Conservation (phyloP, 2,797 vertebrate genomes). For the Enteromius paludinosus region DNA sequence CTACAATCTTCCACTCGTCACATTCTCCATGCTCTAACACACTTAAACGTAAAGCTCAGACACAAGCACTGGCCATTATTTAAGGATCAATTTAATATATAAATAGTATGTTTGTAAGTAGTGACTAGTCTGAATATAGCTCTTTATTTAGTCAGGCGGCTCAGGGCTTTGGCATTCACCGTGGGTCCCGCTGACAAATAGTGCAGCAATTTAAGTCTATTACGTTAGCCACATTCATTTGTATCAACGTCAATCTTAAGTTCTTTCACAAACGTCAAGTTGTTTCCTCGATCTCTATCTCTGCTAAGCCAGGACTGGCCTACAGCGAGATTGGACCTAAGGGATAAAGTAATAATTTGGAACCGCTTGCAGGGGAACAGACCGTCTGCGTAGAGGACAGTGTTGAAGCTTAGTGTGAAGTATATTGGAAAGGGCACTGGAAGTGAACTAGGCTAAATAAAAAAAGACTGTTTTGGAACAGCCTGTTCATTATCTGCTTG, state of each 20-base stretch:
- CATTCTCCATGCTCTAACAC: background rate
- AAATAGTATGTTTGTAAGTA: slow-evolving; percentile 26
- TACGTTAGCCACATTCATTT: slow-evolving; percentile 39
- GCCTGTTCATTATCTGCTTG: slow-evolving; percentile 40
- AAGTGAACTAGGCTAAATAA: slow-evolving; percentile 35
- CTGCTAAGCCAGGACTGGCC: slow-evolving; percentile 24
- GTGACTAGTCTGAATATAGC: slow-evolving; percentile 3
- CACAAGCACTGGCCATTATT: slow-evolving; percentile 8
- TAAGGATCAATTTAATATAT: slow-evolving; percentile 2
- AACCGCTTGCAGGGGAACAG: slow-evolving; percentile 1
- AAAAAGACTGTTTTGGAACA: slow-evolving; percentile 30
- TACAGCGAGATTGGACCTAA: background rate
- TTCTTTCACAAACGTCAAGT: slow-evolving; percentile 33
- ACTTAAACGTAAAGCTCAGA: slow-evolving; percentile 2
- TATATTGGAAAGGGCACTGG: slow-evolving; percentile 33
- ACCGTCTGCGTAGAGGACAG: background rate
- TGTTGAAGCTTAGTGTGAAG: slow-evolving; percentile 34
- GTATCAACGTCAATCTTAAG: slow-evolving; percentile 32
- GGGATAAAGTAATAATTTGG: slow-evolving; percentile 31
- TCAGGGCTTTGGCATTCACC: slow-evolving; percentile 27
- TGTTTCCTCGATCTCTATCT: slow-evolving; percentile 42
- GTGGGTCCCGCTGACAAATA: background rate
- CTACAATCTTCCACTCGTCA: slow-evolving; percentile 30
- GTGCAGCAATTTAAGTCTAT: slow-evolving; percentile 29
- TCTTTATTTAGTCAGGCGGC: background rate